Evolutionary conservation across 2,888 invertebrate species (phyloP), one percentile per base, ranked within the genome.

Genomic region (Disparrhopalites patrizii): DNA sequence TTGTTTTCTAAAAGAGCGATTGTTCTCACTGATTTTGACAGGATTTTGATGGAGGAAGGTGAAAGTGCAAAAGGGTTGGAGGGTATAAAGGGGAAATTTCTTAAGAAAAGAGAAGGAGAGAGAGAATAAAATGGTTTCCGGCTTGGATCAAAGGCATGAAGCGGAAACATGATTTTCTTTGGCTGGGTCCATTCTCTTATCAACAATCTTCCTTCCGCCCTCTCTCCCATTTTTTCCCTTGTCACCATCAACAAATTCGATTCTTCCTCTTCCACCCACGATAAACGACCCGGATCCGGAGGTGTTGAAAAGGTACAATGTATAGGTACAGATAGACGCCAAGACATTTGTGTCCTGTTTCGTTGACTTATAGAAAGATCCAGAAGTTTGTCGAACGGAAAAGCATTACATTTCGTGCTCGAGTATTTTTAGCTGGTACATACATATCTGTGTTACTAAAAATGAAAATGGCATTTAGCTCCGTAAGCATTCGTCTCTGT

Each of bases 101-200:
- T n/a, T n/a, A n/a, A n/a, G n/a, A n/a, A n/a, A n/a, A n/a, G n/a
- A n/a, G n/a, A n/a, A n/a, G n/a, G n/a, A n/a, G n/a, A n/a, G n/a
- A n/a, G 33, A 54, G 40, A 27, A 52, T 54, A 54, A 62, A 38
- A 54, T 52, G 36, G 62, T 62, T 62, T 62, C 62, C 62, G 62
- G 62, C 28, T 20, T 28, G 43, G 62, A 62, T 62, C 62, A 62
- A 62, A 62, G 60, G 25, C 20, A 50, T n/a, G 51, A 27, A 40
- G 38, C 52, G 62, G 60, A 61, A 61, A 54, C 62, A 52, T 62
- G 62, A 60, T 50, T 62, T 52, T 40, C 40, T 54, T 28, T 52
- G 1, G n/a, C n/a, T n/a, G n/a, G n/a, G 18, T 57, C 38, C 38
- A 23, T 25, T 25, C 27, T 25, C 20, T 23, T 23, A 25, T 38